Conservation (phyloP, 2,888 invertebrate genomes). For the Erebia ligea region DNA sequence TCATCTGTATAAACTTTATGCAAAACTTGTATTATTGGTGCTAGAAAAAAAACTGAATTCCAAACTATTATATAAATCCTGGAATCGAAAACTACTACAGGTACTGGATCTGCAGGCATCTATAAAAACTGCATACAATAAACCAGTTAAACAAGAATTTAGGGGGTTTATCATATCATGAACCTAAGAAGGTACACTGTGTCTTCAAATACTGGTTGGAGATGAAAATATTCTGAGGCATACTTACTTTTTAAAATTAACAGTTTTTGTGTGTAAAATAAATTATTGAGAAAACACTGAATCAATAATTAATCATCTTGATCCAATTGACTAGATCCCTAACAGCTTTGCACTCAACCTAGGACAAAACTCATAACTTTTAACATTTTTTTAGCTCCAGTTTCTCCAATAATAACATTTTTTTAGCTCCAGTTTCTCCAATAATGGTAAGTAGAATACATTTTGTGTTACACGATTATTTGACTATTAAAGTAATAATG, state of each 20-base stretch:
- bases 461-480: background rate
- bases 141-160: no score
- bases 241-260: no score
- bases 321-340: background rate
- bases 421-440: background rate
- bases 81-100: background rate
- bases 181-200: no score
- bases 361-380: background rate
- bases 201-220: no score
- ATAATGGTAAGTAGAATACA: background rate
- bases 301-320: background rate
- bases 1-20: no score
- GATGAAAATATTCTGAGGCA: no score
- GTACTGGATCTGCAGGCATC: no score
- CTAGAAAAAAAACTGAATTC: background rate
- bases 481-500: background rate
- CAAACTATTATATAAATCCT: background rate
- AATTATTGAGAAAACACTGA: background rate
- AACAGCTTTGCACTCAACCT: no score
- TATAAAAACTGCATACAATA: no score
- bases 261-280: background rate
- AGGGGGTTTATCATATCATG: no score
- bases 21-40: background rate
- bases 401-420: no score
- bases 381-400: background rate